These are phyloP conservation scores for Philantomba maxwellii DNA, from an alignment of 2,113 vertebrate species.

Conservation along the genomic window DNA sequence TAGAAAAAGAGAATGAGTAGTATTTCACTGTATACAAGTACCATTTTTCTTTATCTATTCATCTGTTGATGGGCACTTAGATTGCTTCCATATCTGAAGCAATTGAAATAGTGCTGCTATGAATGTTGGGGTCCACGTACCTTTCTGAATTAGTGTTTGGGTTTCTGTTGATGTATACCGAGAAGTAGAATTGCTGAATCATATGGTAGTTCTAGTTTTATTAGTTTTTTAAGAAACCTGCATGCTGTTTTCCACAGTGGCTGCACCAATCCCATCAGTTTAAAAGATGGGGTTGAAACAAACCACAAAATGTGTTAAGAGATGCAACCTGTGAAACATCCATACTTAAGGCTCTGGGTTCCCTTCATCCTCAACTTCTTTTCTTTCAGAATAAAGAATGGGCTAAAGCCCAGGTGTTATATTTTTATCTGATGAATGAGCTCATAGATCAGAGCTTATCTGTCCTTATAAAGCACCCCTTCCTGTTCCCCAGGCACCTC, in stretches of 20 bases:
- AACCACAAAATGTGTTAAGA: not conserved
- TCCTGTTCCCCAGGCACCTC: not conserved
- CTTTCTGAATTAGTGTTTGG: not conserved
- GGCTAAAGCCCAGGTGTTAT: slow-evolving; percentile 30
- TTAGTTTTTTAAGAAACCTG: not conserved
- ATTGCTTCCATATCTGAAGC: not conserved
- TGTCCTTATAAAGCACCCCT: slow-evolving; percentile 8
- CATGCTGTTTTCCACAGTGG: not conserved
- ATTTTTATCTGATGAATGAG: slow-evolving; percentile 58
- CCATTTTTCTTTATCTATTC: not conserved
- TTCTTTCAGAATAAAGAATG: not conserved
- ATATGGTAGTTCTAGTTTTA: not conserved
- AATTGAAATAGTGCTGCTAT: not conserved
- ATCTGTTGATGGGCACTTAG: not conserved
- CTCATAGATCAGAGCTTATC: slow-evolving; percentile 34
- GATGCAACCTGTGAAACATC: not conserved
- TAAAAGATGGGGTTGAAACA: not conserved
- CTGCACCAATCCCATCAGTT: not conserved
- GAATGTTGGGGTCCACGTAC: not conserved
- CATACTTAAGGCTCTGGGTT: not conserved
- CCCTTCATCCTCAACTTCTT: not conserved
- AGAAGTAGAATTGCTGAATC: not conserved
- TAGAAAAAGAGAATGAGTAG: not conserved
- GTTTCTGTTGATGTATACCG: not conserved
- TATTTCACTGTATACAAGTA: too few relatives aligned